Conservation (phyloP, 2,113 vertebrate species). For the Crotophaga sulcirostris region DNA sequence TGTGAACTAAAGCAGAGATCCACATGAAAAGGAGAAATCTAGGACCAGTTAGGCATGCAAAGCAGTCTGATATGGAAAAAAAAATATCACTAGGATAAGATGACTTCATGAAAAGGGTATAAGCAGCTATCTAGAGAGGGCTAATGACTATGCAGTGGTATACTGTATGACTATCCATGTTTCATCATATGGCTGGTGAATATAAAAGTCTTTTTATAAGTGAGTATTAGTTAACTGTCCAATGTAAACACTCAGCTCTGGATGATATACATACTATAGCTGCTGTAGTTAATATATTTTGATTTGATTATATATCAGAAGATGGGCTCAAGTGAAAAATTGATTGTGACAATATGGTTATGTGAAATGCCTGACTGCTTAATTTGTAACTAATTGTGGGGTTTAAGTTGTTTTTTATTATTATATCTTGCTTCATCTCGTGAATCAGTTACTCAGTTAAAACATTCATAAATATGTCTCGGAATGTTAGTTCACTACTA, state of each 20-base stretch:
- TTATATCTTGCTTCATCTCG: constrained; percentile 5
- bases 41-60: background rate
- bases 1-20: background rate
- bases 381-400: constrained; percentile 1
- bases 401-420: constrained; percentile 40
- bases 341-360: constrained; percentile 30
- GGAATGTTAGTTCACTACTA: constrained; percentile 6
- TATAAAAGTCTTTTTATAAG: background rate
- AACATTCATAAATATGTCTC: constrained; percentile 16
- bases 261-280: background rate
- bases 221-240: background rate
- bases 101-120: background rate
- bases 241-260: background rate
- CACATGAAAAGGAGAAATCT: background rate
- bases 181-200: background rate
- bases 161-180: background rate
- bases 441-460: constrained; percentile 11
- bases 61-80: background rate
- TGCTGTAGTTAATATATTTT: background rate
- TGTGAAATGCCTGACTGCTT: constrained; percentile 28
- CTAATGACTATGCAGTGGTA: background rate
- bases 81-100: background rate
- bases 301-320: constrained; percentile 34
- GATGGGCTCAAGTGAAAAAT: constrained; percentile 46
- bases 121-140: background rate